Evolutionary conservation across 2,888 invertebrate species (phyloP), one percentile per base, ranked within the genome.

Genomic region (Drosophila longiperda): DNA sequence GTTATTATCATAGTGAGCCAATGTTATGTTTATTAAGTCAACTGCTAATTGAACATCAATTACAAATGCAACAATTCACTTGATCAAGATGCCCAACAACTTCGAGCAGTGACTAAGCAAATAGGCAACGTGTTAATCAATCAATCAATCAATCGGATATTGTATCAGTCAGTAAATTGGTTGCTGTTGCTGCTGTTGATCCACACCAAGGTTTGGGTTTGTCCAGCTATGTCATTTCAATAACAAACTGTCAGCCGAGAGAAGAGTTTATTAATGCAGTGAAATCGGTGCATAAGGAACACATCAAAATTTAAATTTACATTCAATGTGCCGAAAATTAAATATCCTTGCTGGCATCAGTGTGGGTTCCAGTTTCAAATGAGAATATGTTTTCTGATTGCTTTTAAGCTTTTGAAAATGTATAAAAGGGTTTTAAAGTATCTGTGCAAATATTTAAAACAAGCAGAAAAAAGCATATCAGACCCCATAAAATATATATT

Each of bases 141-240:
- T 48, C 50, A 59, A 42, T 67, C 48, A 59, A 17, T 29, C 40
- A 53, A 5, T 29, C 48, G 48, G 4, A 59, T 29, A 45, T 8
- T 36, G 42, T 15, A 49, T 61, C 67, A 57, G 20, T 50, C 49
- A 32, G 9, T 9, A 42, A 57, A 50, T 45, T 57, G 15, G 12
- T 20, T 38, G 34, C 52, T 26, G 9, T 32, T 52, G 66, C 26
- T 53, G 32, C 29, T 67, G 26, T 38, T 60, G 49, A 20, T 45
- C 42, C 48, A 36, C 23, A 36, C 53, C 17, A 45, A 45, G 36
- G 48, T 66, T 58, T 45, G 55, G 23, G 48, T 42, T 26, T 55
- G 68, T 48, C 62, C 50, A 54, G 53, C 68, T 52, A 57, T 77
- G 75, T 66, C 70, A 75, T 66, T 79, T 79, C 75, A 66, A 79